Evolutionary conservation across 2,113 vertebrate species (phyloP).

Genomic region (Pedionomus torquatus): DNA sequence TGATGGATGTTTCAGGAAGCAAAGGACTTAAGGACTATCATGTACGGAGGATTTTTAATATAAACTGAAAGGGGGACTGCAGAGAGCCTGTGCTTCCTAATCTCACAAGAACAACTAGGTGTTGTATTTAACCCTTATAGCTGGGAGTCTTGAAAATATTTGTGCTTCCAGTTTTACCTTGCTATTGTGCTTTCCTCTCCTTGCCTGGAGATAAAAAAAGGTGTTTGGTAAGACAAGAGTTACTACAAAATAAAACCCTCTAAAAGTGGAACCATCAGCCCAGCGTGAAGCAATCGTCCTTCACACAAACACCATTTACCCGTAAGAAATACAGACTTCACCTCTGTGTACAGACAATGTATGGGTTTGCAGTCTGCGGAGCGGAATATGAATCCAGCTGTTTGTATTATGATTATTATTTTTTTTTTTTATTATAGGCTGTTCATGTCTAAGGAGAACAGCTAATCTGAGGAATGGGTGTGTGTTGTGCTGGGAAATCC

Average conservation of each 20-base stretch:
- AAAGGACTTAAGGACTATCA: background rate
- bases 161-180: background rate
- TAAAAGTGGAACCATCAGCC: background rate
- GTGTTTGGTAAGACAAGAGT: background rate
- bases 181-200: background rate
- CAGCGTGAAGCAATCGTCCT: background rate
- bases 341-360: background rate
- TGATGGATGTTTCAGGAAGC: background rate
- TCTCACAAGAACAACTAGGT: background rate
- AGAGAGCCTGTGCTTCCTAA: background rate
- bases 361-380: background rate
- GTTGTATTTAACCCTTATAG: background rate
- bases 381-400: background rate
- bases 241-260: background rate
- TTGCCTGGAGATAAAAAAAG: background rate
- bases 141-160: background rate
- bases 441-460: background rate
- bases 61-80: background rate
- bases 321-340: background rate
- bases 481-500: background rate
- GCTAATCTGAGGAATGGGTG: background rate
- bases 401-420: conserved; percentile 9
- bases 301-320: conserved; percentile 5
- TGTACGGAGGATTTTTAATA: background rate
- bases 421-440: background rate